Evolutionary conservation across 2,888 invertebrate genomes (phyloP), one percentile per base, ranked within the genome.

Genomic region (Drosophila merina): DNA sequence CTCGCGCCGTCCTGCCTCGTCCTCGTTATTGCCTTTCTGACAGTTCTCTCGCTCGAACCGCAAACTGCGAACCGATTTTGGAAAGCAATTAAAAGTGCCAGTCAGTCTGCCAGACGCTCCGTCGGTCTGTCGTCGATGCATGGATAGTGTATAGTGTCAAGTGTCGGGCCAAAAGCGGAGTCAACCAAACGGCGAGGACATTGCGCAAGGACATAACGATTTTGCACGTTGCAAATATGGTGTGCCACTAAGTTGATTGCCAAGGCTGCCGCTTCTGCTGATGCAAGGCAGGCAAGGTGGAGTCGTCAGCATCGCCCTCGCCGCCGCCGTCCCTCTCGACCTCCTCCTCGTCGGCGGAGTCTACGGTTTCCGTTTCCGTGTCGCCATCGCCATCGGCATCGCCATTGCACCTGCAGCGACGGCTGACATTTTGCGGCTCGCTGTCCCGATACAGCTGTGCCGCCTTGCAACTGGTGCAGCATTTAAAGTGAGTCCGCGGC

Each of bases 381-480:
- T 47, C 72, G 31, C 47, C 25, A 49, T 56, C 57, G 40, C 45
- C 75, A 20, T 70, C 62, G 40, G 55, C 60, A 59, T 57, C 57
- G 40, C 45, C 75, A 20, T 75, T 72, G 66, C 79, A 82, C 56
- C 77, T 83, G 79, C 89, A 86, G 77, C 89, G 90, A 62, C 89
- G 90, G 68, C 81, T 84, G 62, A 88, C 89, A 28, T 90, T 89
- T 73, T 90, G 91, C 81, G 91, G 91, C 74, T 87, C 91, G 57
- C 70, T 90, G 76, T 79, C 85, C 74, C 88, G 86, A 63, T 88
- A 87, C 80, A 86, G 87, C 77, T 77, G 90, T 71, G 83, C 83
- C 82, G 83, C 88, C 83, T 89, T 87, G 76, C 86, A 86, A 80
- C 86, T 91, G 66, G 82, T 91, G 79, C 82, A 90, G 77, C 89